A percentile compares a stretch with the other conserved stretches of the same genome.
phyloP scores from a whole-genome alignment of 2,888 invertebrate genomes.

The Sminthurides aquaticus region DNA sequence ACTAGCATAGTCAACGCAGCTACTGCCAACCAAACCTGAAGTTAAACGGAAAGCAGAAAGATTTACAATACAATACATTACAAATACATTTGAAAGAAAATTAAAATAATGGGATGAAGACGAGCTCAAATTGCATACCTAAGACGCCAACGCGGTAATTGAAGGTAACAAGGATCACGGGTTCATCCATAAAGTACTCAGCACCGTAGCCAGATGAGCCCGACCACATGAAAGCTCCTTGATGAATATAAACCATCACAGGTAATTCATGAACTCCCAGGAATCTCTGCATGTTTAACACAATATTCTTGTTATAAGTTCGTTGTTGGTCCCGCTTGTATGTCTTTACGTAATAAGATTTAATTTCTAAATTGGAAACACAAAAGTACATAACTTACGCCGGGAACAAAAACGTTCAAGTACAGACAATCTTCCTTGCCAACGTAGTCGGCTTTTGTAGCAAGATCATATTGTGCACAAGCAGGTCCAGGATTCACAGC shows the following conservation, averaged over 20 bases:
- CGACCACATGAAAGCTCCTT: constrained; percentile 20
- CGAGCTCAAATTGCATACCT: constrained; percentile 1
- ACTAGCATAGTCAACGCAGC: too few relatives aligned
- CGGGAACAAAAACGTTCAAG: constrained; percentile 25
- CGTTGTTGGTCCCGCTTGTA: too few relatives aligned
- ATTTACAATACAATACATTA: background rate
- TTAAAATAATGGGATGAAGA: background rate
- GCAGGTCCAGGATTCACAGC: constrained; percentile 29
- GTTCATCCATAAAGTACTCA: constrained; percentile 20
- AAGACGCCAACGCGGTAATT: constrained; percentile 15
- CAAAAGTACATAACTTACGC: too few relatives aligned
- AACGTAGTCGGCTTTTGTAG: constrained; percentile 15
- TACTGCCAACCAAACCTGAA: background rate
- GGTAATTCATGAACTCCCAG: constrained; percentile 16
- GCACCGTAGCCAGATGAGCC: constrained; percentile 12
- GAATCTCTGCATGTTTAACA: constrained; percentile 6
- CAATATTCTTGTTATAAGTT: too few relatives aligned
- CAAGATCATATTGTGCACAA: constrained; percentile 33
- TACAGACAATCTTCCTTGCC: constrained; percentile 37
- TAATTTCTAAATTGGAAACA: too few relatives aligned
- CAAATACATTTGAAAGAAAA: background rate
- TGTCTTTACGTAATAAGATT: too few relatives aligned
- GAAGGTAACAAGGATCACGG: constrained; percentile 15
- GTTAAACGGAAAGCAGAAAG: background rate
- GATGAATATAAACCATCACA: constrained; percentile 33